Evolutionary conservation across 1,140 invertebrate species (phyloP).

Genomic region (Coptotermes formosanus): DNA sequence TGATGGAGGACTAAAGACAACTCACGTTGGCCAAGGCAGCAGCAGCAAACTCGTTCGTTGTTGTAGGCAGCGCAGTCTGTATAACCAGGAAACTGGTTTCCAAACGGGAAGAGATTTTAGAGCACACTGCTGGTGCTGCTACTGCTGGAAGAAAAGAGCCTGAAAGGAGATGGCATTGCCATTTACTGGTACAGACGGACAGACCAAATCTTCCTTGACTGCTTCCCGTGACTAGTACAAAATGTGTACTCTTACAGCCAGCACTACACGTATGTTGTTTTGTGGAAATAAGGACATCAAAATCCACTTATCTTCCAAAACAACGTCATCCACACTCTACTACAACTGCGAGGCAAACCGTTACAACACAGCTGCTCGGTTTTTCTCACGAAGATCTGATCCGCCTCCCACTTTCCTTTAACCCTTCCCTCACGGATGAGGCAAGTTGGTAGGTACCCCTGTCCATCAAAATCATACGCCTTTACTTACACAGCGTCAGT

Average conservation of each 20-base stretch:
- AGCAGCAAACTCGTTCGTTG: background rate
- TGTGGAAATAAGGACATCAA: background rate
- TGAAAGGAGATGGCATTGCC: background rate
- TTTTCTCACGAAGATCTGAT: too few relatives aligned
- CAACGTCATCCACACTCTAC: too few relatives aligned
- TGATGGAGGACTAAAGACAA: background rate
- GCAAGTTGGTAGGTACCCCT: too few relatives aligned
- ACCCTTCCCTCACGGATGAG: too few relatives aligned
- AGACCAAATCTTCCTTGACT: background rate
- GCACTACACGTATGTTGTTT: background rate
- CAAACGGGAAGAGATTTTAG: background rate
- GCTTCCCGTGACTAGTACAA: background rate
- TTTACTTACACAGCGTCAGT: too few relatives aligned
- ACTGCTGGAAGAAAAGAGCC: background rate
- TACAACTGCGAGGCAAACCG: too few relatives aligned
- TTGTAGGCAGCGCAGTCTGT: background rate
- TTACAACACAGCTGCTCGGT: too few relatives aligned
- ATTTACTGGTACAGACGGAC: background rate
- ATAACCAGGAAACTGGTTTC: constrained; percentile 11
- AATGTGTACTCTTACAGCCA: background rate
- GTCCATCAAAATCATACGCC: too few relatives aligned
- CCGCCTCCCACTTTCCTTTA: too few relatives aligned
- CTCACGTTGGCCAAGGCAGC: background rate
- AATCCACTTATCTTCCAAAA: too few relatives aligned
- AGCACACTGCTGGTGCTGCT: background rate